Conservation (phyloP, 2,113 vertebrate species). For the Psittacula cyanocephala region DNA sequence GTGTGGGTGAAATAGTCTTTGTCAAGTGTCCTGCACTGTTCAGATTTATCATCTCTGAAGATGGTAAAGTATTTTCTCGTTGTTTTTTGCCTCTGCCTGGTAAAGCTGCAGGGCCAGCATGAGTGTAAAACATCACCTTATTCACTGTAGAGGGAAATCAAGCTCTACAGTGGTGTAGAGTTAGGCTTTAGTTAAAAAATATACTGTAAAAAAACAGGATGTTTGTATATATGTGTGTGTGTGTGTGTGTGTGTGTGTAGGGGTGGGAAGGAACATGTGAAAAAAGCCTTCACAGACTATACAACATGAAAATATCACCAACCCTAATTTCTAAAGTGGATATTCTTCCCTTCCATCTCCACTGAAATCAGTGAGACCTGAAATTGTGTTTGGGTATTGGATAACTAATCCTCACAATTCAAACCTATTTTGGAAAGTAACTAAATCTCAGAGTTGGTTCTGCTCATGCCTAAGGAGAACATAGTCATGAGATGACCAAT, state of each 20-base stretch:
- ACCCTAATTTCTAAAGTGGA: background rate
- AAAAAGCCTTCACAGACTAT: background rate
- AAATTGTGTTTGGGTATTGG: background rate
- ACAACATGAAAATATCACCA: background rate
- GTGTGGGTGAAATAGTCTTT: slow-evolving; percentile 82
- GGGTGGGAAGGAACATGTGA: background rate
- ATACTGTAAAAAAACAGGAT: background rate
- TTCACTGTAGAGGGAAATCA: background rate
- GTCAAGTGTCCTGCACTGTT: slow-evolving; percentile 92
- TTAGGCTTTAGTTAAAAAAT: background rate
- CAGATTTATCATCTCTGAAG: slow-evolving; percentile 85
- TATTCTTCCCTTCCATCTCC: background rate
- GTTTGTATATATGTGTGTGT: background rate
- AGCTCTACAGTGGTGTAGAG: background rate
- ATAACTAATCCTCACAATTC: background rate
- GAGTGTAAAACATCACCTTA: background rate
- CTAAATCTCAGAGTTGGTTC: background rate
- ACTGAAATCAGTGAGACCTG: background rate
- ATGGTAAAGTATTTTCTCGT: slow-evolving; percentile 74
- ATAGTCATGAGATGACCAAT: rapidly evolving
- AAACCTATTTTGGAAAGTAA: background rate
- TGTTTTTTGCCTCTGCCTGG: background rate
- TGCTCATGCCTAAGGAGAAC: background rate
- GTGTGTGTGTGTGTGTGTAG: rapidly evolving
- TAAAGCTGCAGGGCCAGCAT: background rate